These are phyloP conservation scores for Drosophila miranda DNA, from an alignment of 1,140 invertebrate species.

Conservation along the genomic window DNA sequence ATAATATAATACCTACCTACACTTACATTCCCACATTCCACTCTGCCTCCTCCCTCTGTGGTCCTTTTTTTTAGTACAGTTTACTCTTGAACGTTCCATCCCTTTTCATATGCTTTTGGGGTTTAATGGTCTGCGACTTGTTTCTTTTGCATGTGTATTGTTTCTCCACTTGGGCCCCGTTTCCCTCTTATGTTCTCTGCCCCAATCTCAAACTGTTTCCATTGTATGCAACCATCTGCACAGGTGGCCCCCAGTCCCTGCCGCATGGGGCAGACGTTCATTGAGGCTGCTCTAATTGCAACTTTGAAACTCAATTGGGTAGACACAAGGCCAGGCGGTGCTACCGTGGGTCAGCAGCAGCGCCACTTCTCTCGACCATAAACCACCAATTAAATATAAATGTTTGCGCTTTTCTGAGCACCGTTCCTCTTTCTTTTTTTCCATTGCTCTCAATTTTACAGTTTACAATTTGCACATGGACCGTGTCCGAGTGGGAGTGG, in stretches of 20 bases:
- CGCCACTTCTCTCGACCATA: conserved; percentile 36
- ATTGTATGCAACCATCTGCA: conserved; percentile 47
- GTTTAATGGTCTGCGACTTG: conserved; percentile 74
- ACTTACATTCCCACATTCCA: too few relatives aligned
- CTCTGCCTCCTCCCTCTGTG: too few relatives aligned
- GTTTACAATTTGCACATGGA: conserved; percentile 56
- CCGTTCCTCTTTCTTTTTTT: conserved; percentile 13
- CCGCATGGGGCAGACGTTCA: conserved; percentile 50
- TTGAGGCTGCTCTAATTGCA: conserved; percentile 76
- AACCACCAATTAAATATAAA: conserved; percentile 75
- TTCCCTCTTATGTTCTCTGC: conserved; percentile 1
- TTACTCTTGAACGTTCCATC: not conserved
- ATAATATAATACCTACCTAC: too few relatives aligned
- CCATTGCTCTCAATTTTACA: conserved; percentile 15
- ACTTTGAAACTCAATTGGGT: conserved; percentile 79
- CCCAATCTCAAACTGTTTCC: conserved; percentile 68
- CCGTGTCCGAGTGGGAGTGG: conserved; percentile 19
- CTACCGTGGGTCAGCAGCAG: not conserved
- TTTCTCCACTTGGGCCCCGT: conserved; percentile 35
- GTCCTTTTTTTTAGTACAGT: not conserved
- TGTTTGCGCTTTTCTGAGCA: conserved; percentile 69
- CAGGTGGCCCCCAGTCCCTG: conserved; percentile 17
- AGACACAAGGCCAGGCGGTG: conserved; percentile 46
- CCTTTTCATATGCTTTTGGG: conserved; percentile 28
- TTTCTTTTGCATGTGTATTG: conserved; percentile 73